Conservation (phyloP, 2,797 vertebrate genomes). For the Vespertilio murinus region DNA sequence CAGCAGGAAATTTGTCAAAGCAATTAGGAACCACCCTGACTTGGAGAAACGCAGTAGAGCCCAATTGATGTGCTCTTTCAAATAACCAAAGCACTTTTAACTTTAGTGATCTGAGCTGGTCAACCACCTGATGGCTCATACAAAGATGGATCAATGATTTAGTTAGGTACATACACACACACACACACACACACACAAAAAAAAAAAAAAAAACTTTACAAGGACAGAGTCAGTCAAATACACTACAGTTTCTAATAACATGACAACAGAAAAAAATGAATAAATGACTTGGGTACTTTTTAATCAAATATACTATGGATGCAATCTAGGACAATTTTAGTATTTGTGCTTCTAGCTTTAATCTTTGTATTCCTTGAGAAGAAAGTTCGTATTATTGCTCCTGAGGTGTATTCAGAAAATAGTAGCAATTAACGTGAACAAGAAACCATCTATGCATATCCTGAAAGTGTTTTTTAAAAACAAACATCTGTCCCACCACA, state of each 20-base stretch:
- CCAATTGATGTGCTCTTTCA: conserved; percentile 76
- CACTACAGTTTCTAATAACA: not conserved
- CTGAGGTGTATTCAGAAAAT: not conserved
- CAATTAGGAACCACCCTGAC: conserved; percentile 74
- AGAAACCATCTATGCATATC: not conserved
- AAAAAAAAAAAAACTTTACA: not conserved
- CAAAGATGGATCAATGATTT: not conserved
- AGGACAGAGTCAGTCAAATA: not conserved
- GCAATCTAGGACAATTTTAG: not conserved
- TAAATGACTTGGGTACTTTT: not conserved
- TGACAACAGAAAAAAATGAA: not conserved
- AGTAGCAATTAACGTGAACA: not conserved
- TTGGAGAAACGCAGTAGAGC: conserved; percentile 64
- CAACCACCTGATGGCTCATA: conserved; percentile 13
- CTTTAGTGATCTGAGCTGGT: not conserved
- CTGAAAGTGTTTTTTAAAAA: not conserved
- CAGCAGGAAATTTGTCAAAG: conserved; percentile 80
- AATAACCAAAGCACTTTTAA: conserved; percentile 65
- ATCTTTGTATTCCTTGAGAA: not conserved
- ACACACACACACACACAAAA: not conserved
- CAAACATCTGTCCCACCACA: not conserved
- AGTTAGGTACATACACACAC: not conserved
- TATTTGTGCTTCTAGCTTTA: not conserved
- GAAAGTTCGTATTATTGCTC: not conserved
- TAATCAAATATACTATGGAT: not conserved